phyloP scores from a whole-genome alignment of 1,140 invertebrate species.

The Diachasmimorpha longicaudata region DNA sequence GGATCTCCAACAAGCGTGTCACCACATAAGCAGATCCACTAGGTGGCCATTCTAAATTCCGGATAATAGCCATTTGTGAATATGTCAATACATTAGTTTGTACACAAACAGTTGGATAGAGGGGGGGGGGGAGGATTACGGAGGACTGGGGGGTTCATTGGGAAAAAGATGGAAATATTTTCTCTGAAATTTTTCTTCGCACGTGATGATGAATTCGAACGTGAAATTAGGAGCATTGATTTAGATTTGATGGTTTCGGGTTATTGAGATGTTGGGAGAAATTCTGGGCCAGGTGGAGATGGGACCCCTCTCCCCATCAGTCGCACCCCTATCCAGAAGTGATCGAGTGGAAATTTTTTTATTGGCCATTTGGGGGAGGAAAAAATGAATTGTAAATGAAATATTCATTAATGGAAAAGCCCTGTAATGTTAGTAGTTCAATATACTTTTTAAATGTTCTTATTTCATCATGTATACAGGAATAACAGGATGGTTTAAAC shows the following conservation, averaged over 20 bases:
- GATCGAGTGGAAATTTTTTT: no score
- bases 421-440: no score
- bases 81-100: conserved; percentile 56
- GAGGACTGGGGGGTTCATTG: not conserved
- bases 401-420: no score
- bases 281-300: not conserved
- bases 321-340: no score
- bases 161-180: not conserved
- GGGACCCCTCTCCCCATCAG: no score
- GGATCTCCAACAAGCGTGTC: not conserved
- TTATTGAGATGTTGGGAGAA: not conserved
- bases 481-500: no score
- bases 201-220: not conserved
- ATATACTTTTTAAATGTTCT: no score
- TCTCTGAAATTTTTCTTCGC: not conserved
- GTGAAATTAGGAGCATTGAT: not conserved
- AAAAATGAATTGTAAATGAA: no score
- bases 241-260: not conserved
- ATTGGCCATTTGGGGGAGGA: no score
- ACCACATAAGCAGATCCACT: not conserved
- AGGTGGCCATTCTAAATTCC: not conserved
- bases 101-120: conserved; percentile 50
- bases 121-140: conserved; percentile 36
- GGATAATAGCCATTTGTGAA: conserved; percentile 34
- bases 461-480: no score